These are phyloP conservation scores for Calliopum simillimum DNA, from an alignment of 2,888 invertebrate genomes.

Conservation along the genomic window DNA sequence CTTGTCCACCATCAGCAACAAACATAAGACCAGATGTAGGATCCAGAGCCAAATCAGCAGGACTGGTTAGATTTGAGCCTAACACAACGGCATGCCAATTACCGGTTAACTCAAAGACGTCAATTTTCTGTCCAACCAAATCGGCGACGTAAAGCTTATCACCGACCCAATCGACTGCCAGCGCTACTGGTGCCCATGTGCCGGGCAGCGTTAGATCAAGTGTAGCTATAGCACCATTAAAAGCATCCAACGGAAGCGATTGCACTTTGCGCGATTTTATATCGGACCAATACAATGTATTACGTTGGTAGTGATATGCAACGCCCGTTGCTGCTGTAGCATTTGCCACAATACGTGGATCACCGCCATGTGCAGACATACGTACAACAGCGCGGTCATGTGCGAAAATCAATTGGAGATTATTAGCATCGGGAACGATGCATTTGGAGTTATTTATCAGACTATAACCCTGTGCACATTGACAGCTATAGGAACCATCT, in stretches of 20 bases:
- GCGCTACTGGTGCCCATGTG: constrained; percentile 88
- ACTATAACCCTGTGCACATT: constrained; percentile 83
- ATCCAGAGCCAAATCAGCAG: constrained; percentile 92
- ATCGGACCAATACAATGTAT: constrained; percentile 90
- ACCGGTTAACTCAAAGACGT: constrained; percentile 90
- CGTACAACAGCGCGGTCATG: constrained; percentile 79
- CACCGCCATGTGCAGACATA: constrained; percentile 77
- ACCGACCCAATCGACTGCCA: constrained; percentile 97
- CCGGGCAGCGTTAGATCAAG: constrained; percentile 81
- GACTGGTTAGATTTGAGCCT: constrained; percentile 90
- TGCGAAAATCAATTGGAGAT: constrained; percentile 75
- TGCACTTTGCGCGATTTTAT: constrained; percentile 85
- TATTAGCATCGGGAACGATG: constrained; percentile 71
- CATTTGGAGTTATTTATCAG: constrained; percentile 75
- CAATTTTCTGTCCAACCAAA: constrained; percentile 91
- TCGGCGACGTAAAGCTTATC: constrained; percentile 96
- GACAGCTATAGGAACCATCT: constrained; percentile 85
- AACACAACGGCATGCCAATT: constrained; percentile 91
- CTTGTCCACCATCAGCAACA: constrained; percentile 86
- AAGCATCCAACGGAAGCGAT: constrained; percentile 67
- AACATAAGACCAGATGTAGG: constrained; percentile 91
- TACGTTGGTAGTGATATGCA: constrained; percentile 83
- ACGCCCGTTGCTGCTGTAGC: constrained; percentile 88
- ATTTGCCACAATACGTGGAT: constrained; percentile 76
- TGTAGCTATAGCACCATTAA: constrained; percentile 66